These are phyloP conservation scores for Cyphomyrmex costatus DNA, from an alignment of 1,140 invertebrate genomes.

Conservation along the genomic window DNA sequence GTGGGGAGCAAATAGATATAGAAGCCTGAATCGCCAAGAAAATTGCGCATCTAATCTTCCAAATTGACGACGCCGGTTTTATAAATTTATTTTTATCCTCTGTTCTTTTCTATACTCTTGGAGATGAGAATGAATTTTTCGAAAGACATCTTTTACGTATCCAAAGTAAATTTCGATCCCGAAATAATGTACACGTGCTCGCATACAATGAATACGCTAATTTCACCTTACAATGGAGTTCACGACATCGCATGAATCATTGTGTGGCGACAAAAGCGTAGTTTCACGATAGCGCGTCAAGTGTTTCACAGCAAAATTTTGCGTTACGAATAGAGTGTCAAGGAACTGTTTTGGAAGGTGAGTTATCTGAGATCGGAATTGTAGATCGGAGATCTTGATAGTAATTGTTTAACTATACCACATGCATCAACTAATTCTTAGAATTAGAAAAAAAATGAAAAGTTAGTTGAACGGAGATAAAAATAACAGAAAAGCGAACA, in stretches of 20 bases:
- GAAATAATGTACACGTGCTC: constrained; percentile 15
- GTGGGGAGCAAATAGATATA: not conserved
- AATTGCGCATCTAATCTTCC: not conserved
- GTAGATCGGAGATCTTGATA: too few species aligned
- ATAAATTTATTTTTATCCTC: not conserved
- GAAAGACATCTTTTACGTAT: not conserved
- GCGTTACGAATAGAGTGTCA: not conserved
- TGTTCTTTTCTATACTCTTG: not conserved
- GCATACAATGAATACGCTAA: constrained; percentile 44
- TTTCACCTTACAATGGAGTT: constrained; percentile 43
- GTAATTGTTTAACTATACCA: not conserved
- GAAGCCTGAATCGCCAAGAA: not conserved
- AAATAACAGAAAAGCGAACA: too few species aligned
- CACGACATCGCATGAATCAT: constrained; percentile 29
- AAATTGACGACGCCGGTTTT: not conserved
- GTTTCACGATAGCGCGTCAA: not conserved
- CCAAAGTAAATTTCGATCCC: not conserved
- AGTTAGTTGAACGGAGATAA: too few species aligned
- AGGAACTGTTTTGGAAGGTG: not conserved
- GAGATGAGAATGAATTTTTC: not conserved
- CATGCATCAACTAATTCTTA: not conserved
- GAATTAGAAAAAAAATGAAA: not conserved
- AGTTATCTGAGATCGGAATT: not conserved
- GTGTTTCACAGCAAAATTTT: not conserved
- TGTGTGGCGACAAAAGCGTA: constrained; percentile 14